Evolutionary conservation across 2,888 invertebrate species (phyloP), one percentile per base, ranked within the genome.

Genomic region (Hirtodrosophila histrioides): DNA sequence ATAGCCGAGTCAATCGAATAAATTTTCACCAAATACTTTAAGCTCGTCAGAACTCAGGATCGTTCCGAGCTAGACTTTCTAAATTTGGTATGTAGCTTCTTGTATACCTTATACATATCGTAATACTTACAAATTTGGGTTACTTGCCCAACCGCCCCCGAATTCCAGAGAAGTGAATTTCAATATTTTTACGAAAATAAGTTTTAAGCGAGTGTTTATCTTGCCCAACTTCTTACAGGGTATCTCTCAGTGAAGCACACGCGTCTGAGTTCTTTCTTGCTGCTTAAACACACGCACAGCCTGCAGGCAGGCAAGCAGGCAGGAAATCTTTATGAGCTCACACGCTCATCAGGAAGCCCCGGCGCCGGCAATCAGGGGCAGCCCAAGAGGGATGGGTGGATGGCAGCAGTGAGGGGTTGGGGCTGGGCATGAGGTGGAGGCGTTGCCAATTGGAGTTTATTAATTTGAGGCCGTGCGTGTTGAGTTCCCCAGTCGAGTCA

Each of bases 291-390:
- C 71, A 76, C 69, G 51, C 64, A 71, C 54, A 48, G 49, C 63
- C 62, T 31, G 17, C 17, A 29, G 44, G 45, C 44, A 31, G 37
- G 40, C 66, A 58, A 35, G 43, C 45, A 62, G 63, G 54, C 78
- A 86, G 88, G 87, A 86, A 83, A 85, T 80, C 87, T 83, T 84
- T 88, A 83, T 77, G 85, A 67, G 77, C 70, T 88, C 84, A 71
- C 85, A 86, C 87, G 72, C 83, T 73, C 86, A 80, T 80, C 88
- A 80, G 88, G 86, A 86, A 83, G 84, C 66, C 61, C n/a, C 40
- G 67, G 24, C 61, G 78, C 73, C 78, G 77, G 81, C 88, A 83
- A 80, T 86, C 70, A 83, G 76, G 66, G 76, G 66, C 70, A 43
- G 48, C 23, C 53, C 56, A 7, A 10, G 9, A 27, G 27, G 27